phyloP scores from a whole-genome alignment of 2,113 vertebrate genomes.

The Corythornis cristatus region DNA sequence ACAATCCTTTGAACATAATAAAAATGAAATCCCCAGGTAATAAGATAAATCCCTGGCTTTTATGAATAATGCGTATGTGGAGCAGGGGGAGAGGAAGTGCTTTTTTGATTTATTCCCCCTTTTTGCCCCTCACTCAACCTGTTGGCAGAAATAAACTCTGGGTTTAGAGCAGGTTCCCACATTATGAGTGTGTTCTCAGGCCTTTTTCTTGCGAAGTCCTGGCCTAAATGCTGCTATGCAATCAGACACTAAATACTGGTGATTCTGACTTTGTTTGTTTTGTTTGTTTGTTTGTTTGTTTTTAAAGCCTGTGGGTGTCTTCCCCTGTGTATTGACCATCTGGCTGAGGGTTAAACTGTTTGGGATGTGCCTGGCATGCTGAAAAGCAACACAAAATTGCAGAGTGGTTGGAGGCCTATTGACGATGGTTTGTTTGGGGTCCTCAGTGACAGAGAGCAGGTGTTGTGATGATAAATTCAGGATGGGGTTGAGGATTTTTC shows the following conservation, averaged over 20 bases:
- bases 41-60: conserved; percentile 25
- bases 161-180: not conserved
- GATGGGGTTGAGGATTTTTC: conserved; percentile 34
- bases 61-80: conserved; percentile 53
- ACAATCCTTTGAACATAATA: conserved; percentile 66
- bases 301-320: conserved; percentile 40
- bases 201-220: not conserved
- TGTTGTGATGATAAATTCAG: conserved; percentile 46
- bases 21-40: conserved; percentile 58
- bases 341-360: conserved; percentile 45
- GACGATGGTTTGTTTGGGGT: conserved; percentile 39
- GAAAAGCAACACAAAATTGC: conserved; percentile 25
- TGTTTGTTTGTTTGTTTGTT: conserved; percentile 38
- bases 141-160: conserved; percentile 30
- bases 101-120: conserved; percentile 19
- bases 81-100: not conserved
- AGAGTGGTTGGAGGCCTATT: conserved; percentile 2
- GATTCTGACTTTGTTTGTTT: conserved; percentile 11
- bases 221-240: not conserved
- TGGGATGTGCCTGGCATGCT: conserved; percentile 36
- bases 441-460: conserved; percentile 52
- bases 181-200: not conserved
- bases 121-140: conserved; percentile 15
- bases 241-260: not conserved
- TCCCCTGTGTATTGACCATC: conserved; percentile 50